phyloP scores from a whole-genome alignment of 2,888 invertebrate genomes.

The Parnassius apollo region DNA sequence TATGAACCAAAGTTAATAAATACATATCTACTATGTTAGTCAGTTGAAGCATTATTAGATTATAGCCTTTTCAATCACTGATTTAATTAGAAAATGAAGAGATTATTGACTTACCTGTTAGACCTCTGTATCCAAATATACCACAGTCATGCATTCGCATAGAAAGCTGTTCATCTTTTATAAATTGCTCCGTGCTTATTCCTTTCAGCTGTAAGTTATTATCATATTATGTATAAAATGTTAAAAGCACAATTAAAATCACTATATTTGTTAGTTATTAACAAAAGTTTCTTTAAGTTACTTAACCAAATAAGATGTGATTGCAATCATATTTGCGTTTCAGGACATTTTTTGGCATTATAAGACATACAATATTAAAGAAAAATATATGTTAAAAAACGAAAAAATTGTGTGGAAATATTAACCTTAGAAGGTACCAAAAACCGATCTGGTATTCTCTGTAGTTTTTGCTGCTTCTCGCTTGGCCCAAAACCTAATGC shows the following conservation, averaged over 20 bases:
- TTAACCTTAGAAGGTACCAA: slow-evolving; percentile 88
- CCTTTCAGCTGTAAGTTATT: slow-evolving; percentile 82
- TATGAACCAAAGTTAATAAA: too few relatives aligned
- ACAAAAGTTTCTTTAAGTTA: too few relatives aligned
- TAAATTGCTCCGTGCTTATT: slow-evolving; percentile 87
- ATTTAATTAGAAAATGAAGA: neutral
- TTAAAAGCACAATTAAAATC: too few relatives aligned
- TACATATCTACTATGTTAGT: neutral
- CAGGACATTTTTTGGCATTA: too few relatives aligned
- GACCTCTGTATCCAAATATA: slow-evolving; percentile 87
- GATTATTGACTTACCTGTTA: slow-evolving; percentile 80
- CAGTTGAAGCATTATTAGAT: neutral
- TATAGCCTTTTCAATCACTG: neutral
- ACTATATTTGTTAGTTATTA: too few relatives aligned
- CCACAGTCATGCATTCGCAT: slow-evolving; percentile 88
- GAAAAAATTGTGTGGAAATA: neutral
- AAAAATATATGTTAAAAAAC: too few relatives aligned
- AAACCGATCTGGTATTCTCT: slow-evolving; percentile 91
- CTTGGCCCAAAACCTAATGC: slow-evolving; percentile 90
- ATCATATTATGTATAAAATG: slow-evolving; percentile 11
- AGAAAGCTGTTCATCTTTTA: slow-evolving; percentile 87
- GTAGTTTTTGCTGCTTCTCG: slow-evolving; percentile 84
- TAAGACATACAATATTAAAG: too few relatives aligned
- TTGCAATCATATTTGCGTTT: too few relatives aligned
- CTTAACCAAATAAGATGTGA: too few relatives aligned